Evolutionary conservation across 1,140 invertebrate genomes (phyloP).

Genomic region (Agrypnia vestita): DNA sequence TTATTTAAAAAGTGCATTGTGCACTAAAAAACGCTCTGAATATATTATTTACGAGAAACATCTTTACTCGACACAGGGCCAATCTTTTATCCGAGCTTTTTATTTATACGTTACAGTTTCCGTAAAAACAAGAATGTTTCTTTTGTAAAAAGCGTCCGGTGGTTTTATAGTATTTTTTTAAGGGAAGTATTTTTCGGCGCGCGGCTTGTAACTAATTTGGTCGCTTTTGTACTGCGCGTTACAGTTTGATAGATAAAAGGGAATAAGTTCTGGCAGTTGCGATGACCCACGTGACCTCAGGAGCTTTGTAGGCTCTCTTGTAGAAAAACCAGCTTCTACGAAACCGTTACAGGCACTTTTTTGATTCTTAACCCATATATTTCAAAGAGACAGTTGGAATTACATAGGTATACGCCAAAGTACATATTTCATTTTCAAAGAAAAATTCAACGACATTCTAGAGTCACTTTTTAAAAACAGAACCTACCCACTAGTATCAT

Average conservation of each 20-base stretch:
- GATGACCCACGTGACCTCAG: slow-evolving; percentile 54
- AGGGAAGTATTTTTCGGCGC: not conserved
- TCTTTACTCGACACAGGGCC: slow-evolving; percentile 24
- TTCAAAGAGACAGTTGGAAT: slow-evolving; percentile 36
- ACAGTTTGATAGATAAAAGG: slow-evolving; percentile 52
- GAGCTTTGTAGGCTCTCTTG: slow-evolving; percentile 18
- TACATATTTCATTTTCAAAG: not conserved
- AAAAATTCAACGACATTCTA: not conserved
- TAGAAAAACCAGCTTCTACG: slow-evolving; percentile 52
- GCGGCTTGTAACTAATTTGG: slow-evolving; percentile 58
- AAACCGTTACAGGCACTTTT: slow-evolving; percentile 57
- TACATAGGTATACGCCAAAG: not conserved
- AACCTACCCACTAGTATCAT: too few species aligned
- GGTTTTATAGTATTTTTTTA: slow-evolving; percentile 15
- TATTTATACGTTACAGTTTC: slow-evolving; percentile 1
- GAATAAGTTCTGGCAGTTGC: slow-evolving; percentile 50
- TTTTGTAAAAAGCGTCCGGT: slow-evolving; percentile 17
- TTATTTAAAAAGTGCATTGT: slow-evolving; percentile 27
- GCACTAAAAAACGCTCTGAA: slow-evolving; percentile 21
- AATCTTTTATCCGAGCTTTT: slow-evolving; percentile 22
- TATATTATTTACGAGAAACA: slow-evolving; percentile 19
- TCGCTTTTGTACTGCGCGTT: slow-evolving; percentile 49
- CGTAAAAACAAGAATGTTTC: slow-evolving; percentile 21
- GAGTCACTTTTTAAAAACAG: too few species aligned
- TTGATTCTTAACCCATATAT: slow-evolving; percentile 46